phyloP scores from a whole-genome alignment of 1,140 invertebrate genomes.

The Delia radicum region DNA sequence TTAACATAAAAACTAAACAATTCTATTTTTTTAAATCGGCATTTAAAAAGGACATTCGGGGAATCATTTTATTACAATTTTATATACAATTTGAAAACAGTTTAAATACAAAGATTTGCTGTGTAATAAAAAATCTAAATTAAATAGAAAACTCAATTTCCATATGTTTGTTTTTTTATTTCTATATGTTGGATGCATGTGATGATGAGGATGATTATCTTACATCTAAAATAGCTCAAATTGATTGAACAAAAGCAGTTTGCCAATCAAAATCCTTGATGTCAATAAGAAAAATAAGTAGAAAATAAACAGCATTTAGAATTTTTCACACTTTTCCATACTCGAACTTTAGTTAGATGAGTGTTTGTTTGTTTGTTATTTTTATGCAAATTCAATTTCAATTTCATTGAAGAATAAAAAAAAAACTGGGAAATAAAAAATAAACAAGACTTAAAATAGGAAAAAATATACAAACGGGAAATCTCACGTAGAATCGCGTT shows the following conservation, averaged over 20 bases:
- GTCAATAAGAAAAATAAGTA: neutral
- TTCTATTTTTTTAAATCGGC: neutral
- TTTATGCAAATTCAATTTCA: conserved; percentile 22
- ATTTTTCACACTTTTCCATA: neutral
- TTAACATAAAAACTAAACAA: neutral
- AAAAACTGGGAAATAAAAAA: neutral
- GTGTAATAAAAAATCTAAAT: neutral
- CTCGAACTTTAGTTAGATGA: no score
- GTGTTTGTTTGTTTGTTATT: no score
- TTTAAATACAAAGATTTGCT: neutral
- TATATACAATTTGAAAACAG: neutral
- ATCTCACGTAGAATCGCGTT: conserved; percentile 20
- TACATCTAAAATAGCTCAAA: conserved; percentile 17
- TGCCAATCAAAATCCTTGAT: conserved; percentile 8
- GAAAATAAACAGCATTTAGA: neutral
- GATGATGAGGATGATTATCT: no score
- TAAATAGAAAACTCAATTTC: neutral
- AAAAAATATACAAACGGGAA: neutral
- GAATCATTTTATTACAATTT: neutral
- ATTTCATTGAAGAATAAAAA: conserved; percentile 7
- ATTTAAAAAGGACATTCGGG: neutral
- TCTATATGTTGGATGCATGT: no score
- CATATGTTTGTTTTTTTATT: neutral
- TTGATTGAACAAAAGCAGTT: conserved; percentile 18
- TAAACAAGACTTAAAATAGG: neutral